Base-by-base conservation (phyloP, 1,140 invertebrate species). In the Coelopa frigida region DNA sequence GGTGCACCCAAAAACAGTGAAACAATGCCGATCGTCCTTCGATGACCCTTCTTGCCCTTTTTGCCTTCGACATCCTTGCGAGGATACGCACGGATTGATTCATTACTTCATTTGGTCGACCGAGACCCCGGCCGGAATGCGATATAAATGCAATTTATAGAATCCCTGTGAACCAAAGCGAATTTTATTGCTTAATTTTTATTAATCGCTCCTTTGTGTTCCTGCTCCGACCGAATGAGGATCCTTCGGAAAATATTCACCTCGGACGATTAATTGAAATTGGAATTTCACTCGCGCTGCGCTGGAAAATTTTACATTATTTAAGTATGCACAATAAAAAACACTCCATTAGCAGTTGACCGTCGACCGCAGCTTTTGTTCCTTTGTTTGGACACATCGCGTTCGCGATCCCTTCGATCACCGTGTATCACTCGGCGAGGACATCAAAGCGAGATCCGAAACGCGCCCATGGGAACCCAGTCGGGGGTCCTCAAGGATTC, bases 121-220 rank as follows among this genome's bases (percentile, higher is more conserved):
- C 6, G 18, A 27, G 18, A 7, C 20, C 39, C 18, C 4, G 24
- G 5, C n/a, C n/a, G n/a, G n/a, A n/a, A n/a, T n/a, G n/a, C n/a
- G n/a, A n/a, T n/a, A n/a, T n/a, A n/a, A n/a, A n/a, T n/a, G n/a
- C n/a, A n/a, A n/a, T n/a, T n/a, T n/a, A 47, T 64, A 58, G 37
- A 65, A 57, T 58, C 55, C 52, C 51, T 59, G 57, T 65, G 61
- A 65, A 65, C 61, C 61, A 58, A 48, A 61, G 53, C 61, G 26
- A 65, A 65, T 65, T 65, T 65, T 65, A 65, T 65, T 65, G 61
- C 61, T 65, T 48, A 65, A 65, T 65, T 65, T 65, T 62, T 60
- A 43, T 20, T 22, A 35, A 26, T 17, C 26, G 26, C 22, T 23
- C n/a, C 6, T 17, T 32, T 10, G 4, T 43, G 26, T 43, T 12